phyloP scores from a whole-genome alignment of 2,113 vertebrate genomes.

The Corythornis cristatus region DNA sequence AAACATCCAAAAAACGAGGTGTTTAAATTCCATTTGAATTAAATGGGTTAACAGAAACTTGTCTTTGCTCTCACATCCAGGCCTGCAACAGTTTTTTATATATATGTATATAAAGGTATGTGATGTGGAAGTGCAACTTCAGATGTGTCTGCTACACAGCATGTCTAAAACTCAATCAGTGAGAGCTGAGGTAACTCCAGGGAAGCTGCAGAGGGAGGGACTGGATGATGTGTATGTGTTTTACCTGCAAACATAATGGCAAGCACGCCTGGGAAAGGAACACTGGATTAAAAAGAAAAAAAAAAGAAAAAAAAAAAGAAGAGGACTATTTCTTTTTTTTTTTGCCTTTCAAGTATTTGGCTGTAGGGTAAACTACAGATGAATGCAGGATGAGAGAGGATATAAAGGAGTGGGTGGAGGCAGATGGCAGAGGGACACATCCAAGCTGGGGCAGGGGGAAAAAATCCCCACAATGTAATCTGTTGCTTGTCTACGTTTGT shows the following conservation, averaged over 20 bases:
- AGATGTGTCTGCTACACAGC: rapidly evolving
- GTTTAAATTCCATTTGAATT: neutral
- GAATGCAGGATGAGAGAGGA: neutral
- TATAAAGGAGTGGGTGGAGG: neutral
- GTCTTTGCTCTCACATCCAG: neutral
- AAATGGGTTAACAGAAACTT: neutral
- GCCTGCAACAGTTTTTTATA: neutral
- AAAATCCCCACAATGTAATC: neutral
- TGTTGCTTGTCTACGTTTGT: neutral
- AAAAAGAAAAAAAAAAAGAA: neutral
- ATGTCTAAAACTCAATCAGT: neutral
- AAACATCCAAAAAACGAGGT: neutral
- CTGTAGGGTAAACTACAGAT: neutral
- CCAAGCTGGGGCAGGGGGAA: neutral
- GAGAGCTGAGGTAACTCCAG: neutral
- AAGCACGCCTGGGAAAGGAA: neutral
- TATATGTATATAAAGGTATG: no score
- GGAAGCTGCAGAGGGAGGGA: neutral
- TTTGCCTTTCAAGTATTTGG: neutral
- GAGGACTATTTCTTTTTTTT: neutral
- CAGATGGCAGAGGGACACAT: neutral
- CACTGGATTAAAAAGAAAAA: neutral
- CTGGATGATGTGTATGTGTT: neutral
- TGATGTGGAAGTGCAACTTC: neutral
- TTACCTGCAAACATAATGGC: neutral